Conservation (phyloP, 2,888 invertebrate species). For the Synanthedon andrenaeformis region DNA sequence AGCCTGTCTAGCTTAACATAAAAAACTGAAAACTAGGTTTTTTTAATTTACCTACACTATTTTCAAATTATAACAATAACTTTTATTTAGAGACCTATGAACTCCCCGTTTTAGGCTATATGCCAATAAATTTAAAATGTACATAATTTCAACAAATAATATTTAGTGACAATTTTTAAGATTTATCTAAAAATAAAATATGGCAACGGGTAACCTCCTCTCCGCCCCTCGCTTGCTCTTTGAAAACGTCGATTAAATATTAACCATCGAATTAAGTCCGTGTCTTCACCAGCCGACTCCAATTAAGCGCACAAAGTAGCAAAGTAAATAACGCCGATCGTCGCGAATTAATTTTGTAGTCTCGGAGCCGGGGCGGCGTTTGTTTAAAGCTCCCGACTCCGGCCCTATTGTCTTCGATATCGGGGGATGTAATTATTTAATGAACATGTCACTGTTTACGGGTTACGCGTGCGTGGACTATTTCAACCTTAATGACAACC, state of each 20-base stretch:
- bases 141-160: too few relatives aligned
- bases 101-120: too few relatives aligned
- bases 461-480: conserved; percentile 1
- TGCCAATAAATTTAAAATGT: too few relatives aligned
- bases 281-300: conserved; percentile 56
- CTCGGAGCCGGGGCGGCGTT: conserved; percentile 33
- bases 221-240: neutral
- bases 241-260: conserved; percentile 54
- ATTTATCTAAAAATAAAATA: too few relatives aligned
- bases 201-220: too few relatives aligned
- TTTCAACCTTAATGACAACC: too few relatives aligned
- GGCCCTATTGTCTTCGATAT: conserved; percentile 8
- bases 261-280: conserved; percentile 64
- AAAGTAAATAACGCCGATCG: conserved; percentile 55
- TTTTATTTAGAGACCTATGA: too few relatives aligned
- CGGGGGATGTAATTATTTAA: neutral
- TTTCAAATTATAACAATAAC: too few relatives aligned
- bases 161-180: too few relatives aligned
- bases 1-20: neutral
- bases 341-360: conserved; percentile 59
- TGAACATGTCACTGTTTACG: neutral
- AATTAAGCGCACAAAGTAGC: conserved; percentile 66
- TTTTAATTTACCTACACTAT: too few relatives aligned
- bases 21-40: too few relatives aligned
- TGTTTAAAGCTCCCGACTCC: conserved; percentile 44